These are phyloP conservation scores for Drosophila leonis DNA, from an alignment of 2,888 invertebrate species.

Conservation along the genomic window DNA sequence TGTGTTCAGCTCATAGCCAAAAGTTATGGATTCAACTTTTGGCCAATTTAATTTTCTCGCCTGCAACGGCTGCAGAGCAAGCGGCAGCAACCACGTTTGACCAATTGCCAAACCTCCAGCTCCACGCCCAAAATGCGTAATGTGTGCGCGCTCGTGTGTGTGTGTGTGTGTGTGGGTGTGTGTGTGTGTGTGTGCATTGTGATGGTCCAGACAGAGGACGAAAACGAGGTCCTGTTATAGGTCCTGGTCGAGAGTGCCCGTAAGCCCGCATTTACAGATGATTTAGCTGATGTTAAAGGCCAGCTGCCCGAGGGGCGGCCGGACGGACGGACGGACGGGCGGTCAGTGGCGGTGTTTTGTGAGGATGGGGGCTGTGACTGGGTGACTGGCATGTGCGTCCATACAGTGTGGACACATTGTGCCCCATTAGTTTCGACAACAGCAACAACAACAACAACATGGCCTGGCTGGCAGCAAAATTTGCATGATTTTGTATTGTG, in stretches of 20 bases:
- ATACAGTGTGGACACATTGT: conserved; percentile 74
- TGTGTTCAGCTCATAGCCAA: conserved; percentile 72
- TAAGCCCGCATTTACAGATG: conserved; percentile 82
- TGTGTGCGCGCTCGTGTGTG: background rate
- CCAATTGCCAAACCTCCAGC: conserved; percentile 15
- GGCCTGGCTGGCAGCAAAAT: conserved; percentile 50
- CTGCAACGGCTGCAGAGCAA: conserved; percentile 79
- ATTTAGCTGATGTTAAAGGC: conserved; percentile 83
- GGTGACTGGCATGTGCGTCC: conserved; percentile 24
- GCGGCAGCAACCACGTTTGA: conserved; percentile 59
- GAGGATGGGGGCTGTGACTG: background rate
- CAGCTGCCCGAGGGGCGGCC: conserved; percentile 37
- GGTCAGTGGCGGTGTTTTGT: background rate
- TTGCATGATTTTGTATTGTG: conserved; percentile 63
- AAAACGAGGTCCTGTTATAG: conserved; percentile 24
- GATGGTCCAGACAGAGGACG: conserved; percentile 41
- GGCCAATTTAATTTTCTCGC: conserved; percentile 84
- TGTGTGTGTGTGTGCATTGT: conserved; percentile 46
- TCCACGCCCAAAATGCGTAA: conserved; percentile 31
- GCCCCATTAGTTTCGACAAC: conserved; percentile 78
- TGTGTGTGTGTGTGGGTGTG: conserved; percentile 11
- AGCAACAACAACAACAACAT: conserved; percentile 54
- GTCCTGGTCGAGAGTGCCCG: conserved; percentile 43
- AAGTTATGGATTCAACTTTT: conserved; percentile 83
- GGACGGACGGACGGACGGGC: background rate